A percentile compares a stretch with the other conserved stretches of the same genome.
Conservation (phyloP, 64 coral and sea anemone species). For the Pocillopora verrucosa region DNA sequence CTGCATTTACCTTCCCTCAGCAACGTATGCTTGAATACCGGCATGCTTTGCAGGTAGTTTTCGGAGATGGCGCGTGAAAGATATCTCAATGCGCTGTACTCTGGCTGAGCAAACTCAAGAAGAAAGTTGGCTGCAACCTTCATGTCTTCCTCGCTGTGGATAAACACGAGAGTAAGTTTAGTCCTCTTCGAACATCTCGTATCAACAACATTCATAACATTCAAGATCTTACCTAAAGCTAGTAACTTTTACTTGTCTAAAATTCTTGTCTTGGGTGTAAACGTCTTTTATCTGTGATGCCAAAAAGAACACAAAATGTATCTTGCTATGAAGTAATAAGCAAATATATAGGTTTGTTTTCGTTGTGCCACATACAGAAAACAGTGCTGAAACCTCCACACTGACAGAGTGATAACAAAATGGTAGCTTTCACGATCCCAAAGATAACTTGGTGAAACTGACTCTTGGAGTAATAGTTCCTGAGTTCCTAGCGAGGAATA, state of each 20-base stretch:
- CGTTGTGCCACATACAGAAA: too few species aligned
- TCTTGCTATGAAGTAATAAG: not conserved
- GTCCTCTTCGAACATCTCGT: not conserved
- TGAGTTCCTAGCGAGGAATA: too few species aligned
- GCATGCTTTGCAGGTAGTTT: constrained; percentile 78
- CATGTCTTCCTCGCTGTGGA: constrained; percentile 89
- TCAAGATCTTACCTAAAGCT: constrained; percentile 59
- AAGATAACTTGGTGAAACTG: too few species aligned
- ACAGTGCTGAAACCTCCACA: too few species aligned
- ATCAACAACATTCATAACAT: not conserved
- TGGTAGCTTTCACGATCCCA: too few species aligned
- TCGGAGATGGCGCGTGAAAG: constrained; percentile 62
- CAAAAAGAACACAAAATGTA: not conserved
- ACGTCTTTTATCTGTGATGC: constrained; percentile 46
- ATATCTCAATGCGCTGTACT: constrained; percentile 43
- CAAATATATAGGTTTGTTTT: not conserved
- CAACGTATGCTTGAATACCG: constrained; percentile 83
- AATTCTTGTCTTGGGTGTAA: constrained; percentile 65
- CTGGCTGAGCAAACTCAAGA: constrained; percentile 65
- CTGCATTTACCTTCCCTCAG: constrained; percentile 68
- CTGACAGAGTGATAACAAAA: too few species aligned
- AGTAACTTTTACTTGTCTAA: constrained; percentile 52
- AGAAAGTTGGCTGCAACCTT: constrained; percentile 75
- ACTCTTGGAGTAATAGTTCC: too few species aligned
- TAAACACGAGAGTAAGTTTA: not conserved